Evolutionary conservation across 2,113 vertebrate genomes (phyloP).

Genomic region (Mormoops blainvillei): DNA sequence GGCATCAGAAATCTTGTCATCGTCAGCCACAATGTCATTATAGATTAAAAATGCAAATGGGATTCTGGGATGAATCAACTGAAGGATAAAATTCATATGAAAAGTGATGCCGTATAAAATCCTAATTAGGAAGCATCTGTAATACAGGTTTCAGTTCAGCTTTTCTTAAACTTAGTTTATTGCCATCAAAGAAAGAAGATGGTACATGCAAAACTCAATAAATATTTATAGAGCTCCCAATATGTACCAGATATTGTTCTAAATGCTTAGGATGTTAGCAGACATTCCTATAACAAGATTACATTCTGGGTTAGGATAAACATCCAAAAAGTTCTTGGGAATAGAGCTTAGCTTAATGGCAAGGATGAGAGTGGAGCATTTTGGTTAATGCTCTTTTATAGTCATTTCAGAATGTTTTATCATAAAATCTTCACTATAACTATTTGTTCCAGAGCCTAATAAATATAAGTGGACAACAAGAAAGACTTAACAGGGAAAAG

Average conservation of each 20-base stretch:
- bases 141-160: background rate
- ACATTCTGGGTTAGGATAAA: background rate
- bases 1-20: constrained; percentile 39
- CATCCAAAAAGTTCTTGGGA: background rate
- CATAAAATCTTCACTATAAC: background rate
- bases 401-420: background rate
- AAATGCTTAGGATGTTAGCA: background rate
- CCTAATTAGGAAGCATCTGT: constrained; percentile 8
- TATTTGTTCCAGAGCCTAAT: background rate
- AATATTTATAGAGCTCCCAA: background rate
- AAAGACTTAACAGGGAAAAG: background rate
- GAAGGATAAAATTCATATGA: constrained; percentile 40
- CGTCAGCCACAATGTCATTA: constrained; percentile 37
- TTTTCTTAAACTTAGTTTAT: constrained; percentile 29
- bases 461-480: background rate
- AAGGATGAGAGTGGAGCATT: background rate
- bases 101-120: constrained; percentile 40
- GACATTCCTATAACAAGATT: background rate
- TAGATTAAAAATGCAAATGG: constrained; percentile 63
- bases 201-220: background rate
- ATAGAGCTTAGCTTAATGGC: background rate
- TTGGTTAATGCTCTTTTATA: background rate
- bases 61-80: constrained; percentile 34
- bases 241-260: background rate
- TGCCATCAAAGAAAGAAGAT: background rate